A percentile compares a stretch with the other conserved stretches of the same genome.
Conservation (phyloP, 92 coral and sea anemone genomes). For the Bergia puertoricense region DNA sequence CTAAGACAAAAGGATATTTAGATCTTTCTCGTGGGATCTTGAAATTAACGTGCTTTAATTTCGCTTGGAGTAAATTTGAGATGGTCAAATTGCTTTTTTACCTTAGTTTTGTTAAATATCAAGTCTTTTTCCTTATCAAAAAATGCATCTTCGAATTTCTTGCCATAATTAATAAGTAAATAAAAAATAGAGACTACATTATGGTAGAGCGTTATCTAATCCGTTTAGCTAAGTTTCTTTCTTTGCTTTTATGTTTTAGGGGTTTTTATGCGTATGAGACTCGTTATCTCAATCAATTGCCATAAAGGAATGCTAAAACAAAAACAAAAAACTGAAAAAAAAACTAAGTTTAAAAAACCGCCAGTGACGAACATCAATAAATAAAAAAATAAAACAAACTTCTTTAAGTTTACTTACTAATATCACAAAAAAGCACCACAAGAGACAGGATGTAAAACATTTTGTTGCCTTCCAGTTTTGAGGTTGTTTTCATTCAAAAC, state of each 20-base stretch:
- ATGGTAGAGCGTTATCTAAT: neutral
- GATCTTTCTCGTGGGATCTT: neutral
- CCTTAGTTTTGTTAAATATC: neutral
- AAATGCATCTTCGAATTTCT: neutral
- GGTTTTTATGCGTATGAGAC: no score
- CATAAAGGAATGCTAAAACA: no score
- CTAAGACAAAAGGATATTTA: neutral
- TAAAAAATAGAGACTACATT: neutral
- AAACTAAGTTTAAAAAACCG: no score
- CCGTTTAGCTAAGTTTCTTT: neutral
- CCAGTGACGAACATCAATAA: no score
- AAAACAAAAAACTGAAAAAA: no score
- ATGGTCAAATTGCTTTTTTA: neutral
- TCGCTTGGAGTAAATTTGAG: neutral
- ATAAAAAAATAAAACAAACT: no score
- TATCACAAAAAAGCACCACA: no score
- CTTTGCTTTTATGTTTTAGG: neutral
- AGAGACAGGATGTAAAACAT: no score
- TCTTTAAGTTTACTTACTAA: no score
- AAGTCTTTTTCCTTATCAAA: neutral
- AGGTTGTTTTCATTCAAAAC: no score
- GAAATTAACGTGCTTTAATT: neutral
- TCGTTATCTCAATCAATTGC: no score
- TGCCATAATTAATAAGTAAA: neutral
- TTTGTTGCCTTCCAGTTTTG: no score